Evolutionary conservation across 37 sponge, comb jelly and placozoan genomes (phyloP), one percentile per base, ranked within the genome.

Genomic region (Haliclona indistincta): DNA sequence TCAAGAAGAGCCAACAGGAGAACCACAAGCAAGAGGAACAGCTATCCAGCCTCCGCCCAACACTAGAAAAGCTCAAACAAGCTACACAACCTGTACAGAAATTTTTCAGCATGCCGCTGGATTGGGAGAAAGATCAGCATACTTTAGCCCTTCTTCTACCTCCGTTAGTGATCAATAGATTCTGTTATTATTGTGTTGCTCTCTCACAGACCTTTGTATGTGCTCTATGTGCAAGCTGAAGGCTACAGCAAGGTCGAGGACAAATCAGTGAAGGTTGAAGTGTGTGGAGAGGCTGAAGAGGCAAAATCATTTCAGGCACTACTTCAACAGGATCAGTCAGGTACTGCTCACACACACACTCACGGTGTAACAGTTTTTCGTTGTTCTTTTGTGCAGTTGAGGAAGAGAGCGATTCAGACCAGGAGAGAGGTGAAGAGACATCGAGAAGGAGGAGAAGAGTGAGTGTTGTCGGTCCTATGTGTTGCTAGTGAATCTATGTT

Each of bases 21-120:
- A 88, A 82, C 34, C 29, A 26, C 2, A 58, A 51, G 34, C 62
- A 54, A 2, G 75, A 90, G 26, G 77, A 76, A n/a, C 47, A 71
- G 0, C 67, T 90, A 20, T 69, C 35, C 38, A 72, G 77, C 23
- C 71, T 90, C 11, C 72, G 67, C 4, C 88, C 92, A 4, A 45
- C 88, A 8, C 83, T 86, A 25, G 87, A 83, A 23, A 51, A 49
- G 4, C 52, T 86, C 20, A 68, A 70, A 19, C 65, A 70, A 60
- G 87, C 94, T 30, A 67, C 94, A 6, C 65, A 81, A 23, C 92
- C 94, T 4, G 54, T 93, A 7, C 92, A 93, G 33, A 92, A 88
- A 42, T 34, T 60, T 0, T 68, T 93, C 37, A 58, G 55, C 26
- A 45, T 81, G 35, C 83, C 86, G 6, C 63, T 93, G 43, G 87